A percentile compares a stretch with the other conserved stretches of the same genome.
Conservation (phyloP, 2,888 invertebrate species). For the Euclidia mi region DNA sequence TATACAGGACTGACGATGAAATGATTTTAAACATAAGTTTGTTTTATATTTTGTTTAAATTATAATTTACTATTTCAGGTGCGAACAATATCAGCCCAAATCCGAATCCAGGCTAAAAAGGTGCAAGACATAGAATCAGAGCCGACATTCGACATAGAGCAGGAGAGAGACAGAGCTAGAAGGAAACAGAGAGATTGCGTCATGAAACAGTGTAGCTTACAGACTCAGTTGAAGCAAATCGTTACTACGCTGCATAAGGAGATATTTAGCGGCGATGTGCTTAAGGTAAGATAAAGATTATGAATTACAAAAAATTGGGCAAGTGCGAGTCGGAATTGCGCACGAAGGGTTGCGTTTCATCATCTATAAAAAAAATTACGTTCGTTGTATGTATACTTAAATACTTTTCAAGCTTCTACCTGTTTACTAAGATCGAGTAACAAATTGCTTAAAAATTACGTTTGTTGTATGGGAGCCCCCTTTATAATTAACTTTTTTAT, state of each 20-base stretch:
- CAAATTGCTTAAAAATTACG: too few relatives aligned
- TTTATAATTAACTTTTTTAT: too few relatives aligned
- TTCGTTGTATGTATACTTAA: too few relatives aligned
- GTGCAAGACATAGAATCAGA: slow-evolving; percentile 73
- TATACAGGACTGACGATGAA: too few relatives aligned
- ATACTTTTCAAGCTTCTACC: too few relatives aligned
- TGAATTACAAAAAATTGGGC: too few relatives aligned
- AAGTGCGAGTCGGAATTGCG: too few relatives aligned
- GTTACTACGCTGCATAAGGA: slow-evolving; percentile 64
- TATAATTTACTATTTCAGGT: slow-evolving; percentile 61
- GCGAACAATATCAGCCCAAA: slow-evolving; percentile 70
- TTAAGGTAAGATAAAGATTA: slow-evolving; percentile 62
- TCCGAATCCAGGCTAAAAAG: slow-evolving; percentile 74
- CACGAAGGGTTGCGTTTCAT: too few relatives aligned
- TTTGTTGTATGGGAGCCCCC: too few relatives aligned
- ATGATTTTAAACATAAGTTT: too few relatives aligned
- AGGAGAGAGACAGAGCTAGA: slow-evolving; percentile 60
- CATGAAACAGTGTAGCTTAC: slow-evolving; percentile 68
- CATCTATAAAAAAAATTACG: too few relatives aligned
- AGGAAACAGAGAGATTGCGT: slow-evolving; percentile 67
- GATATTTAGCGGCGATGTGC: slow-evolving; percentile 66
- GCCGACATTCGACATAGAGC: slow-evolving; percentile 69
- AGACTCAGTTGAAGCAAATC: slow-evolving; percentile 59
- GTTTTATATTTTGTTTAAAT: neutral
- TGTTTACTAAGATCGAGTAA: too few relatives aligned